Evolutionary conservation across 2,797 vertebrate species (phyloP).

Genomic region (Sebastes oblongus): DNA sequence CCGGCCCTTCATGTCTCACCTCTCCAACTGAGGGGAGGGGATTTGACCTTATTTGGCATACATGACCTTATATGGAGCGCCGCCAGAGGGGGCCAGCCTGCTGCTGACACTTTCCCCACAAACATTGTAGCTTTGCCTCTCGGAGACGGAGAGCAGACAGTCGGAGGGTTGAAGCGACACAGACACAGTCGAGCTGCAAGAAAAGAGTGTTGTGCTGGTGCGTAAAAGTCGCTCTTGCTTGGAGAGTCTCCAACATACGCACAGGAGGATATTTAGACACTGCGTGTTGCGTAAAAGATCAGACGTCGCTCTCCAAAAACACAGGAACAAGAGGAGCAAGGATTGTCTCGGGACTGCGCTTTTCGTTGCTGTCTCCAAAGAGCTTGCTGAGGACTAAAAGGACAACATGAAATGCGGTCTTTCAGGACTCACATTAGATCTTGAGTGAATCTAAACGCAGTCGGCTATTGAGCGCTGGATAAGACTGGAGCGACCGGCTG

Average conservation of each 20-base stretch:
- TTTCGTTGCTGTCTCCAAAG: neutral
- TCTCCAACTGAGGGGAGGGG: conserved; percentile 31
- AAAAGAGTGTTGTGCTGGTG: conserved; percentile 10
- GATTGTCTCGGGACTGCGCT: conserved; percentile 23
- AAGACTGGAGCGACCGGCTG: neutral
- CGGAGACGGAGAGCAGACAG: conserved; percentile 61
- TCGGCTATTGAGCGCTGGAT: neutral
- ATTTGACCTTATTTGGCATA: conserved; percentile 74
- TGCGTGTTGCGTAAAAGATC: neutral
- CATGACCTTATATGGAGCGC: conserved; percentile 70
- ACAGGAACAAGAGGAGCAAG: conserved; percentile 16
- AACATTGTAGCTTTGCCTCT: conserved; percentile 66
- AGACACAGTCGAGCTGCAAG: conserved; percentile 12
- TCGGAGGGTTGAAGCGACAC: conserved; percentile 56
- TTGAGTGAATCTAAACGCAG: neutral
- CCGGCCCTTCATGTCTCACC: neutral
- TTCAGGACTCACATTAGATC: neutral
- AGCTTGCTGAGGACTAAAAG: conserved; percentile 20
- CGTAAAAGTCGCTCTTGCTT: conserved; percentile 14
- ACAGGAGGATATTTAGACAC: conserved; percentile 7
- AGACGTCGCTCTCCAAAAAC: conserved; percentile 32
- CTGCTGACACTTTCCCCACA: conserved; percentile 81
- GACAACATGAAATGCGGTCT: conserved; percentile 7
- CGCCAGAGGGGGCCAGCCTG: conserved; percentile 56
- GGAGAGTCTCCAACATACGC: neutral